phyloP scores from a whole-genome alignment of 2,888 invertebrate species.

The Amphipyra tragopoginis region DNA sequence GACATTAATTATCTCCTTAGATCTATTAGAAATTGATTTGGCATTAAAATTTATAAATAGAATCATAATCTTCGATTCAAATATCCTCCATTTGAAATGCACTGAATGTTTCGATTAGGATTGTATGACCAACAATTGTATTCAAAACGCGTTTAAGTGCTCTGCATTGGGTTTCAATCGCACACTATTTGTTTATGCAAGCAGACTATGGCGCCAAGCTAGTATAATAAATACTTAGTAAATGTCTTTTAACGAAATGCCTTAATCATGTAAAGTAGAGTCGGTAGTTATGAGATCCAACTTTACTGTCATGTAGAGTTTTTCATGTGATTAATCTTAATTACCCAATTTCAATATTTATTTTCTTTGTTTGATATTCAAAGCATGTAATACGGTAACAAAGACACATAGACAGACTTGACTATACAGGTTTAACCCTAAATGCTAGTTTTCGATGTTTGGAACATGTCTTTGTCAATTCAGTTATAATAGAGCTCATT shows the following conservation, averaged over 20 bases:
- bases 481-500: constrained; percentile 3
- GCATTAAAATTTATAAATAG: constrained; percentile 12
- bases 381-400: constrained; percentile 49
- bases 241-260: constrained; percentile 21
- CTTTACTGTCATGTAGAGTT: constrained; percentile 18
- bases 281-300: background rate
- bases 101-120: constrained; percentile 33
- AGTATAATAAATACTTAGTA: constrained; percentile 34
- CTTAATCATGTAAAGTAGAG: constrained; percentile 10
- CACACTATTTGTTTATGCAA: constrained; percentile 50
- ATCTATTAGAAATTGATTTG: constrained; percentile 38
- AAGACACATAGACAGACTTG: constrained; percentile 27
- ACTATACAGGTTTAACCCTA: constrained; percentile 27
- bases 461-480: constrained; percentile 6
- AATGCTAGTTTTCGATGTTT: constrained; percentile 16
- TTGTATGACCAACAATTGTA: constrained; percentile 47
- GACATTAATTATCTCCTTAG: constrained; percentile 24
- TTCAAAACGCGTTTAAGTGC: constrained; percentile 52
- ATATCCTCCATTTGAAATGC: constrained; percentile 28
- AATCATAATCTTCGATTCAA: constrained; percentile 17
- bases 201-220: constrained; percentile 44
- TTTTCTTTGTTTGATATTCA: constrained; percentile 55
- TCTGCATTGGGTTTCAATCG: constrained; percentile 43
- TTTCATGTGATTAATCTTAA: constrained; percentile 54
- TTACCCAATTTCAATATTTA: constrained; percentile 57